Conservation (phyloP, 92 coral and sea anemone species). For the Blastomussa wellsi region DNA sequence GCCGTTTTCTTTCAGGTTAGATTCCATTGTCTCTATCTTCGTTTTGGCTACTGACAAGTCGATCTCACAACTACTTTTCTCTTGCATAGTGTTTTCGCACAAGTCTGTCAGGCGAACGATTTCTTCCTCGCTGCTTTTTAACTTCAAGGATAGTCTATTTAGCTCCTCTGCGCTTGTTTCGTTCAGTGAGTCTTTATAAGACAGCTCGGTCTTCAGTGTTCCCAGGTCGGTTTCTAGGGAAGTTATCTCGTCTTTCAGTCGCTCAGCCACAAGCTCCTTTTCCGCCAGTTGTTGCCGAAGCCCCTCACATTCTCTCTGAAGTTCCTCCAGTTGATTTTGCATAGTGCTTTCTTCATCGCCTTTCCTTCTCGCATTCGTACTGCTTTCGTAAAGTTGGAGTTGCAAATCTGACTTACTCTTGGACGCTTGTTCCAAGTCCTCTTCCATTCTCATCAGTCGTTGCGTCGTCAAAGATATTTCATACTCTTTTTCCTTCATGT, state of each 20-base stretch:
- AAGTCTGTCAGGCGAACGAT: conserved; percentile 64
- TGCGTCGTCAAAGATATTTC: conserved; percentile 65
- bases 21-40: conserved; percentile 76
- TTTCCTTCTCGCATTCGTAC: conserved; percentile 55
- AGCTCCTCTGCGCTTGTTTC: conserved; percentile 81
- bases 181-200: conserved; percentile 63
- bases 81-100: conserved; percentile 66
- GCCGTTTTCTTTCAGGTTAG: conserved; percentile 50
- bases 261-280: conserved; percentile 74
- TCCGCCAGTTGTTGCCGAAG: conserved; percentile 71
- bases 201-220: conserved; percentile 67
- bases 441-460: conserved; percentile 71
- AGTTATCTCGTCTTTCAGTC: conserved; percentile 78
- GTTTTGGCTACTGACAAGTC: conserved; percentile 78
- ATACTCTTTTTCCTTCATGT: conserved; percentile 63
- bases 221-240: conserved; percentile 73
- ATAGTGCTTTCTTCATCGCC: conserved; percentile 63
- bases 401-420: conserved; percentile 68
- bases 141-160: conserved; percentile 64
- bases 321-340: conserved; percentile 79
- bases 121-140: conserved; percentile 77
- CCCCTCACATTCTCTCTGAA: conserved; percentile 73
- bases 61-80: conserved; percentile 73
- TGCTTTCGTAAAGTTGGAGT: conserved; percentile 59
- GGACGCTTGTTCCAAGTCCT: conserved; percentile 66